Conservation (phyloP, 2,888 invertebrate genomes). For the Caenorhabditis sp. region DNA sequence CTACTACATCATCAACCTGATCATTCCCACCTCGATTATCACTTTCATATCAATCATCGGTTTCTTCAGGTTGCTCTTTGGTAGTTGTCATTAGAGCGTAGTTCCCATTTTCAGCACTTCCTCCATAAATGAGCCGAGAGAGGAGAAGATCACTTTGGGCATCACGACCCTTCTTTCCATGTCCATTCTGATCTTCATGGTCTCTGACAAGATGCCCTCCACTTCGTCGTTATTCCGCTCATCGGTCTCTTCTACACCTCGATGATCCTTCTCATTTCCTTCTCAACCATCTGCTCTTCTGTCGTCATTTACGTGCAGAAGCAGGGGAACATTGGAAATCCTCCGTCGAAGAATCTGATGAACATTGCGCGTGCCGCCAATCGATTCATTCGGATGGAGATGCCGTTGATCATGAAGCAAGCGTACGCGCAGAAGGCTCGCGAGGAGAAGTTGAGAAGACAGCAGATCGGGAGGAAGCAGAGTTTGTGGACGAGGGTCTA, state of each 20-base stretch:
- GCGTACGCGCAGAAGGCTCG: conserved; percentile 75
- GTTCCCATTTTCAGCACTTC: conserved; percentile 62
- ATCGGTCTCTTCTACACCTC: conserved; percentile 81
- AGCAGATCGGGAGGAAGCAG: conserved; percentile 62
- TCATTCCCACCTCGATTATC: conserved; percentile 79
- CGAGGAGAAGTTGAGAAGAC: conserved; percentile 66
- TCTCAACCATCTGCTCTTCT: conserved; percentile 81
- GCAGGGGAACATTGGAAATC: conserved; percentile 73
- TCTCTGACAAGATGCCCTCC: conserved; percentile 80
- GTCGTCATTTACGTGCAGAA: conserved; percentile 81
- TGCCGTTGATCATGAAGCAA: conserved; percentile 76
- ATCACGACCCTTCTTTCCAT: conserved; percentile 78
- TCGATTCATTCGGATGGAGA: conserved; percentile 71
- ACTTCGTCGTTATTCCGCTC: conserved; percentile 81
- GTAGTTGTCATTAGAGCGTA: background rate
- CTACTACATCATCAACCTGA: conserved; percentile 72
- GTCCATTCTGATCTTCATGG: conserved; percentile 80
- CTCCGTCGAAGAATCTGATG: conserved; percentile 72
- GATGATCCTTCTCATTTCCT: conserved; percentile 81
- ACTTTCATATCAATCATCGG: conserved; percentile 79
- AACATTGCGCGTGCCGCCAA: conserved; percentile 70
- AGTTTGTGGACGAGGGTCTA: conserved; percentile 70
- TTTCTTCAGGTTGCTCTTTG: conserved; percentile 78
- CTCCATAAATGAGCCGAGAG: conserved; percentile 71
- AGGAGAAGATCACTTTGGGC: conserved; percentile 76